Base-by-base conservation (phyloP, 2,888 invertebrate genomes). In the Troides helena region DNA sequence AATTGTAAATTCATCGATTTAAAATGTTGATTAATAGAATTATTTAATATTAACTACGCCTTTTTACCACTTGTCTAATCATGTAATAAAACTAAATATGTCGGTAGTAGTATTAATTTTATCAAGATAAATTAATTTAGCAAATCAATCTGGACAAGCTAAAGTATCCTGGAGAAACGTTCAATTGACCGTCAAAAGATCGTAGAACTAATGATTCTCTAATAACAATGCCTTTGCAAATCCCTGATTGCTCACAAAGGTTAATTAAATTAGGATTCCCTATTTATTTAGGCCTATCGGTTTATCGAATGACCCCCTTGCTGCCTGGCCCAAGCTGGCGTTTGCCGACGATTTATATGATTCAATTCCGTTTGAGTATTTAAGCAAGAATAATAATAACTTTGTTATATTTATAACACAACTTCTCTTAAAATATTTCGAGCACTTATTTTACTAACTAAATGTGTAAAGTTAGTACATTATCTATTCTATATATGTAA, bases 271-370 rank as follows among this genome's bases (percentile, higher is more conserved):
- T 81, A 81, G 77, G 72, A 74, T 70, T 71, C 75, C 68, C 70
- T 84, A 82, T 85, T 85, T 83, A 78, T 76, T 84, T 82, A 83
- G 86, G 82, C 57, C 74, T 64, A 75, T 74, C 72, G 74, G 73
- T 74, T 75, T 80, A 81, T 80, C 78, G 78, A 76, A 74, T 77
- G 79, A 77, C 78, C 60, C 12, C 46, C 67, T 43, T 61, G 43
- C 30, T 25, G 21, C 36, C 59, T 53, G 61, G 65, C 69, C 65
- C 59, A n/a, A 60, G 56, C 70, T 59, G 25, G 18, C 59, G 5
- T 39, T 59, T 64, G 56, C 25, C 17, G 14, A 39, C 58, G 53
- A 67, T 63, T 43, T 64, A 46, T 64, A 64, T 64, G 10, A 21
- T 59, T 30, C 21, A 36, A 43, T 62, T 43, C n/a, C 18, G 18